Percentiles rank a stretch among this genome's conserved stretches.
These are phyloP conservation scores for Drosophila antonietae DNA, from an alignment of 2,888 invertebrate species.

Conservation along the genomic window DNA sequence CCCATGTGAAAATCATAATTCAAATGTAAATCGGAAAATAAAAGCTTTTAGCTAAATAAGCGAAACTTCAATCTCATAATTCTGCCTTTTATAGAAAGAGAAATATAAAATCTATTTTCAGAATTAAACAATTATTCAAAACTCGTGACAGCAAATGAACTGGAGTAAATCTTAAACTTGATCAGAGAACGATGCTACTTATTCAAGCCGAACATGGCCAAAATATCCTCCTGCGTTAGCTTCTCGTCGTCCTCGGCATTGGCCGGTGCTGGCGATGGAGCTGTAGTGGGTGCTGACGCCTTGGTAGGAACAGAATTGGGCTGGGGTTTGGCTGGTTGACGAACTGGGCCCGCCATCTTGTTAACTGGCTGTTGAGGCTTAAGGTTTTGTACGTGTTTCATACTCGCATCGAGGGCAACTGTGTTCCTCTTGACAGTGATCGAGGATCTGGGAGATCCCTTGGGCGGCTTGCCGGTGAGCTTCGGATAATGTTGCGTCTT, in stretches of 20 bases:
- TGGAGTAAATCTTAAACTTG: not conserved
- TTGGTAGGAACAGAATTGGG: not conserved
- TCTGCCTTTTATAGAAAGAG: not conserved
- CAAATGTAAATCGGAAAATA: not conserved
- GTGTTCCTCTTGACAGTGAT: constrained; percentile 10
- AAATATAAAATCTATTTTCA: not conserved
- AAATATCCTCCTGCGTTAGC: constrained; percentile 63
- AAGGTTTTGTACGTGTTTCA: not conserved
- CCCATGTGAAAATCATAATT: not conserved
- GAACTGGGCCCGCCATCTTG: not conserved
- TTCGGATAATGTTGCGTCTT: constrained; percentile 40
- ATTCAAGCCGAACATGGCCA: constrained; percentile 58
- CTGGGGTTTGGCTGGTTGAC: not conserved
- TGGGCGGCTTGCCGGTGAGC: not conserved
- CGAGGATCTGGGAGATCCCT: not conserved
- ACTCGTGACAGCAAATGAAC: not conserved
- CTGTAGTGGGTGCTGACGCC: not conserved
- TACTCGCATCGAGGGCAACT: not conserved
- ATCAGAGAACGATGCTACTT: constrained; percentile 9
- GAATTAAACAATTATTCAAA: not conserved
- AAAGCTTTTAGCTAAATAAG: not conserved
- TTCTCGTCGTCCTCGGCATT: constrained; percentile 27
- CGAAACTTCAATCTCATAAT: not conserved
- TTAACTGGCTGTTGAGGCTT: not conserved
- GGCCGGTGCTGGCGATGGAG: not conserved